Evolutionary conservation across 2,888 invertebrate genomes (phyloP), one percentile per base, ranked within the genome.

Genomic region (Luffia ferchaultella): DNA sequence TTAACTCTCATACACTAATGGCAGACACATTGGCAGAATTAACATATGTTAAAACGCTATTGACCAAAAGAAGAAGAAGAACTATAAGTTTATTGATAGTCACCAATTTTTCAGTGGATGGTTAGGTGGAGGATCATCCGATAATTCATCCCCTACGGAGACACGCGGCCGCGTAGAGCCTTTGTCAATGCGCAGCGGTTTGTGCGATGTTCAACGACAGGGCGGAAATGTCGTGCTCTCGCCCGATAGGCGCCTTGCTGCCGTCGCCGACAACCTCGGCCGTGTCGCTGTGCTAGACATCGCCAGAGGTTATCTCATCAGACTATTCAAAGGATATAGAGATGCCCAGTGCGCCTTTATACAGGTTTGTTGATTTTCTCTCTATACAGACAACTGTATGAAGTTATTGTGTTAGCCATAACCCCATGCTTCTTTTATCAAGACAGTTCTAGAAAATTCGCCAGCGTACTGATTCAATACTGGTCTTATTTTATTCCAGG

Each of bases 331-430:
- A 83, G 98, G 98, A 2, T 98, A 96, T 71, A 86, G 98, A 48
- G 96, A 98, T 68, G 97, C 98, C 0, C 94, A 98, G 68, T 95
- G 96, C 68, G 95, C 94, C 1, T 98, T 97, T 88, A 83, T 98
- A 43, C 93, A 95, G 74, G 92, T 94, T 20, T n/a, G 17, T 43
- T 40, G 41, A 40, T 47, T 9, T 40, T 15, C 17, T 1, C 16
- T 49, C 20, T 49, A 18, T 42, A 47, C 20, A 17, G 18, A 12
- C n/a, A n/a, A n/a, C n/a, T n/a, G n/a, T n/a, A n/a, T n/a, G n/a
- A n/a, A n/a, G n/a, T n/a, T n/a, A n/a, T n/a, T n/a, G n/a, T n/a
- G n/a, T n/a, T n/a, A n/a, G n/a, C n/a, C n/a, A n/a, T n/a, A n/a
- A n/a, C n/a, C n/a, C n/a, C n/a, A n/a, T n/a, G n/a, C n/a, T n/a